Conservation (phyloP, 2,888 invertebrate genomes). For the Tenthredo mesomela region DNA sequence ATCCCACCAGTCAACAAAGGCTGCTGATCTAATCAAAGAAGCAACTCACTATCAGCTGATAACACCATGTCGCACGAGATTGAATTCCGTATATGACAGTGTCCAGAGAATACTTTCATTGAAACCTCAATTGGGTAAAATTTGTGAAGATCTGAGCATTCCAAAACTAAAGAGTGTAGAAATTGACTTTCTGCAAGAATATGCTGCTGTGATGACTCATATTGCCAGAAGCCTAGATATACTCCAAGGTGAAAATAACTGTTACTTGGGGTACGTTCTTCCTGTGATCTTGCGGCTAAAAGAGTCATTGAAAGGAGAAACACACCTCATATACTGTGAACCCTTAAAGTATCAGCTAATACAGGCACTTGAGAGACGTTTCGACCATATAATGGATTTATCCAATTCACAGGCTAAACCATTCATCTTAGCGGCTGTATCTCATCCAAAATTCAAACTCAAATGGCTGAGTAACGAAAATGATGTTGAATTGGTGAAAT, state of each 20-base stretch:
- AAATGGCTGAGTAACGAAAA: slow-evolving; percentile 51
- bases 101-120: neutral
- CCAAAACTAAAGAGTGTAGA: neutral
- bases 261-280: slow-evolving; percentile 51
- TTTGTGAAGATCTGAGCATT: slow-evolving; percentile 48
- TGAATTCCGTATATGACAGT: slow-evolving; percentile 52
- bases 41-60: slow-evolving; percentile 47
- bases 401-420: slow-evolving; percentile 37
- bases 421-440: slow-evolving; percentile 52
- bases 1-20: slow-evolving; percentile 51
- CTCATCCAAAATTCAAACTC: slow-evolving; percentile 54
- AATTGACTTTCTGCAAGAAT: slow-evolving; percentile 53
- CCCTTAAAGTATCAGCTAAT: neutral
- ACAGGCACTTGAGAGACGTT: slow-evolving; percentile 16
- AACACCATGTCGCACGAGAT: slow-evolving; percentile 52
- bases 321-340: slow-evolving; percentile 50
- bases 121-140: slow-evolving; percentile 37
- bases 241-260: slow-evolving; percentile 55
- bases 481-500: neutral
- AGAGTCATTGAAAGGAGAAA: slow-evolving; percentile 27
- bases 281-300: slow-evolving; percentile 52
- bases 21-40: slow-evolving; percentile 48
- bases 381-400: slow-evolving; percentile 36
- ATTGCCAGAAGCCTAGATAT: slow-evolving; percentile 52
- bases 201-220: slow-evolving; percentile 45